Evolutionary conservation across 2,888 invertebrate genomes (phyloP), one percentile per base, ranked within the genome.

Genomic region (Drosophila colorata): DNA sequence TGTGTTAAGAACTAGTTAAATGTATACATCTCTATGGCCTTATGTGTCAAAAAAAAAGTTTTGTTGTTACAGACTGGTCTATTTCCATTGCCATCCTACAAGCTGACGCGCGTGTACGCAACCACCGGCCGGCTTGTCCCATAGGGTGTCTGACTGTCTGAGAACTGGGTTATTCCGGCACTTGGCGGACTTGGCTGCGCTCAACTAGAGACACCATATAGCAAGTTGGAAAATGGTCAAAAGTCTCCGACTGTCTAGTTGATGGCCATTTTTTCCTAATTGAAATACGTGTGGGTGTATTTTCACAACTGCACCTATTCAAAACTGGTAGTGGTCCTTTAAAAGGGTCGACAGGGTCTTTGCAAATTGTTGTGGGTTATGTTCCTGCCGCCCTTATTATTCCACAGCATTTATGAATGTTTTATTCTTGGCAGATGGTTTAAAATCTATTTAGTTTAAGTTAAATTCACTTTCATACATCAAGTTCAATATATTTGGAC

Each of bases 131-230:
- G 3, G 3, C 7, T 43, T 55, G 72, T 69, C 75, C 73, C 33
- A 47, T 57, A 46, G 51, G 44, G 38, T 43, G 11, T 18, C 37
- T 18, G 31, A 31, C 28, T 43, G 47, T n/a, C 61, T 44, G 57
- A 38, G 82, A 79, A 73, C 68, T 70, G 60, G 82, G 82, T 73
- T 72, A 70, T 65, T 35, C 58, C 41, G 53, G 48, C 66, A 67
- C 59, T 74, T 68, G 73, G 58, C 47, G 61, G 48, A 38, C 72
- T 47, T 64, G 71, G 53, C 55, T 58, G 57, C 46, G 18, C n/a
- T 48, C 38, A 47, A 18, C 9, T 46, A 20, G 14, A 40, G 56
- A 8, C 0, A 37, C 37, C 47, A 33, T 41, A 23, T 46, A 41
- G 25, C 14, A 38, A 47, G 31, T 41, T 47, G 38, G 33, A 33